Evolutionary conservation across 1,140 invertebrate genomes (phyloP).

Genomic region (Macrostomum lignano): DNA sequence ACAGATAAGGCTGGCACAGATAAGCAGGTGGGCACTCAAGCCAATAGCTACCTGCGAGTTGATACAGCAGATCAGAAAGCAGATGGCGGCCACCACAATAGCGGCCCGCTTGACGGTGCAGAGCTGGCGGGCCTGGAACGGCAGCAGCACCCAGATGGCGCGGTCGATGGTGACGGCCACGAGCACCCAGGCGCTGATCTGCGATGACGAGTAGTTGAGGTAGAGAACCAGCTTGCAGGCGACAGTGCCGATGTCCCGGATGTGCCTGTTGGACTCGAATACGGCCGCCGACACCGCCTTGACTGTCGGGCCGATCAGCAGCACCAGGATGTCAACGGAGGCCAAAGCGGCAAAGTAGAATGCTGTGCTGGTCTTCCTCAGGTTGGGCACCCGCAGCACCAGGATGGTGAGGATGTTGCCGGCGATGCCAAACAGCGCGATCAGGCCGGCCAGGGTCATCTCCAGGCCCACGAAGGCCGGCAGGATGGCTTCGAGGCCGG

Average conservation of each 20-base stretch:
- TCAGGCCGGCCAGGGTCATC: no score
- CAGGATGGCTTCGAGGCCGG: no score
- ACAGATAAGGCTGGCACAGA: no score
- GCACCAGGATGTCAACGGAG: not conserved
- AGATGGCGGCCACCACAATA: no score
- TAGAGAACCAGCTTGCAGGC: not conserved
- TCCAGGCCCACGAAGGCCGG: no score
- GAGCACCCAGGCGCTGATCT: conserved; percentile 4
- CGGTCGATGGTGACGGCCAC: conserved; percentile 2
- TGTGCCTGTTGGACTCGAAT: no score
- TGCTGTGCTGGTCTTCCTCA: not conserved
- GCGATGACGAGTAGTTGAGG: not conserved
- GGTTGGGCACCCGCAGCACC: not conserved
- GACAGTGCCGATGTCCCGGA: no score
- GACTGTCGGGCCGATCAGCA: not conserved
- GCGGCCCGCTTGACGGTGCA: not conserved
- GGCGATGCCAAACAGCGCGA: not conserved
- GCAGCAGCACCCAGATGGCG: conserved; percentile 5
- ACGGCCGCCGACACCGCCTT: no score
- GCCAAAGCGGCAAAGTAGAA: not conserved
- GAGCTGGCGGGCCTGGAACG: conserved; percentile 1
- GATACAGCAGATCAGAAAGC: no score
- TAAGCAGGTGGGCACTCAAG: no score
- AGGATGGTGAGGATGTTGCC: not conserved
- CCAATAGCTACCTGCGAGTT: no score